Percentiles rank a stretch among this genome's conserved stretches.
phyloP scores from a whole-genome alignment of 2,888 invertebrate species.

The Antitype chi region DNA sequence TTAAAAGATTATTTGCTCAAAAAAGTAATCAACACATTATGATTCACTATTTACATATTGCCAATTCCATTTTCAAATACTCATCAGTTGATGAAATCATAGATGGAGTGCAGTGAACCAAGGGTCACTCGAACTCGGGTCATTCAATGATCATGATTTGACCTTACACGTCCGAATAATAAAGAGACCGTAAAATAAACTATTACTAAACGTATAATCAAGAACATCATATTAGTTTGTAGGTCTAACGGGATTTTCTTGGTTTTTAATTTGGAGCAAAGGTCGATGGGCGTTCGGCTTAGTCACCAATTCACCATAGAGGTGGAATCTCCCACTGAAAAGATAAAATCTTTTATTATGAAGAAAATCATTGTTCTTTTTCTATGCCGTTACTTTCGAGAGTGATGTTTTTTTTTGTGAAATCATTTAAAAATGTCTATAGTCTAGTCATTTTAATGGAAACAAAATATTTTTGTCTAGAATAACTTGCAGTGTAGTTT shows the following conservation, averaged over 20 bases:
- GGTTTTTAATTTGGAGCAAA: constrained; percentile 47
- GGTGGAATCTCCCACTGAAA: constrained; percentile 9
- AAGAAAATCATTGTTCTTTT: constrained; percentile 3
- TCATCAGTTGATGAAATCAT: constrained; percentile 47
- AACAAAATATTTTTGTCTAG: background rate
- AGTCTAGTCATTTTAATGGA: background rate
- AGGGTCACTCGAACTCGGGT: constrained; percentile 49
- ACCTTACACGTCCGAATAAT: constrained; percentile 57
- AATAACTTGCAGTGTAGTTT: too few species aligned
- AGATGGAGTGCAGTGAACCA: constrained; percentile 58
- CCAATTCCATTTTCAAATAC: constrained; percentile 39
- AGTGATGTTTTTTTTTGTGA: too few species aligned
- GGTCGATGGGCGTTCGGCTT: constrained; percentile 40
- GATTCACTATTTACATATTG: constrained; percentile 15
- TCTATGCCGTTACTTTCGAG: background rate
- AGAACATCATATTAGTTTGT: constrained; percentile 46
- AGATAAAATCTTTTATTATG: background rate
- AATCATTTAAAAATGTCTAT: background rate
- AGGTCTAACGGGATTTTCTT: constrained; percentile 47
- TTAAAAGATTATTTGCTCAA: background rate
- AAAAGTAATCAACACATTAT: constrained; percentile 9
- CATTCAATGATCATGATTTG: constrained; percentile 56
- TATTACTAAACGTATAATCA: constrained; percentile 57
- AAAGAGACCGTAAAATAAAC: constrained; percentile 48
- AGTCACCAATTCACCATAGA: constrained; percentile 48